Evolutionary conservation across 2,888 invertebrate genomes (phyloP).

Genomic region (Scotopteryx bipunctaria): DNA sequence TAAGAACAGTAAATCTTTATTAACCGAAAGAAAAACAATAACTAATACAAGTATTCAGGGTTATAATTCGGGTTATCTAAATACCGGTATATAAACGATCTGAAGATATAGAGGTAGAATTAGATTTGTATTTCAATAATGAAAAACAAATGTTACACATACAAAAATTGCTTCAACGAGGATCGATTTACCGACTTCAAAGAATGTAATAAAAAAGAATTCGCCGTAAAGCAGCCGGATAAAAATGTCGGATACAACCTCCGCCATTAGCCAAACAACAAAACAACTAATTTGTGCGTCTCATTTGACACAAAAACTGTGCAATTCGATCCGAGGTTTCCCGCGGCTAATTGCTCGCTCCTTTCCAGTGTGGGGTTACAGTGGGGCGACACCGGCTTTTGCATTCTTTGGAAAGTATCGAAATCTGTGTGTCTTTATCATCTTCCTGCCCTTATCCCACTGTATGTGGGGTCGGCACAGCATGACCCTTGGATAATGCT

Average conservation of each 20-base stretch:
- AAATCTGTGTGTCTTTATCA: too few relatives aligned
- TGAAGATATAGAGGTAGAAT: too few relatives aligned
- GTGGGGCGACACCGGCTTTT: conserved; percentile 47
- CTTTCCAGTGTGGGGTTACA: conserved; percentile 64
- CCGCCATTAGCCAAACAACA: conserved; percentile 33
- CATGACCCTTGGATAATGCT: too few relatives aligned
- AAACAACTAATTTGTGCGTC: conserved; percentile 41
- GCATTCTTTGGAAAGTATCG: conserved; percentile 7
- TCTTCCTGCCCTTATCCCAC: too few relatives aligned
- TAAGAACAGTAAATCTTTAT: too few relatives aligned
- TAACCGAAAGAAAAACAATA: too few relatives aligned
- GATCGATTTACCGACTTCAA: conserved; percentile 1
- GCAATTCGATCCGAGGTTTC: conserved; percentile 63
- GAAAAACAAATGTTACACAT: too few relatives aligned
- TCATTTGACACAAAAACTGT: conserved; percentile 66
- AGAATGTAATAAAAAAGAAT: conserved; percentile 11
- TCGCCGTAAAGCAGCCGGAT: conserved; percentile 28
- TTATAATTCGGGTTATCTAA: too few relatives aligned
- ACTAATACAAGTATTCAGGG: too few relatives aligned
- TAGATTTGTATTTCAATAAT: too few relatives aligned
- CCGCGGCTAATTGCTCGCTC: conserved; percentile 70
- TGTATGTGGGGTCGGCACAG: too few relatives aligned
- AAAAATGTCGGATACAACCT: conserved; percentile 26
- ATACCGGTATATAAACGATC: too few relatives aligned
- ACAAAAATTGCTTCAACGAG: not conserved